Percentiles rank a stretch among this genome's conserved stretches.
These are phyloP conservation scores for Scelioninae gen. 1 DNA, from an alignment of 2,888 invertebrate species.

Conservation along the genomic window DNA sequence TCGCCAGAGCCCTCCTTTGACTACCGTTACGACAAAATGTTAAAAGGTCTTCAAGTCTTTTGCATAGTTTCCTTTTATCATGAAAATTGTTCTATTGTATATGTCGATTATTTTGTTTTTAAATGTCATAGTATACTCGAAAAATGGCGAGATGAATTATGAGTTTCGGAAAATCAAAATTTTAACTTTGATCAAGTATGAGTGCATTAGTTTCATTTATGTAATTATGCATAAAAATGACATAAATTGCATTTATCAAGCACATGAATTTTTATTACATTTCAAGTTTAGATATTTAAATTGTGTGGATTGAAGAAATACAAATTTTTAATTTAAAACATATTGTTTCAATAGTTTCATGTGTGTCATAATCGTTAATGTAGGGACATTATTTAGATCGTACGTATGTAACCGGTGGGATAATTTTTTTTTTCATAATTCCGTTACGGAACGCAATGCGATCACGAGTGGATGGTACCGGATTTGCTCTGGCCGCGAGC, in stretches of 20 bases:
- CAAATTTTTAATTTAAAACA: no score
- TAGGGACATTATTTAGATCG: no score
- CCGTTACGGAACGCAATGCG: slow-evolving; percentile 58
- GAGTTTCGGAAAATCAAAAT: neutral
- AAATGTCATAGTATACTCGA: slow-evolving; percentile 1
- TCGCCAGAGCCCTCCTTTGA: slow-evolving; percentile 61
- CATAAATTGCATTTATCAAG: no score
- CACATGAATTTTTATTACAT: no score
- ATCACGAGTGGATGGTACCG: slow-evolving; percentile 68
- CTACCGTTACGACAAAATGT: slow-evolving; percentile 43
- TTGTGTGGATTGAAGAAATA: no score
- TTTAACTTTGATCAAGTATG: neutral
- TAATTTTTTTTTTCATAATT: slow-evolving; percentile 40
- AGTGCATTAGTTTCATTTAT: no score
- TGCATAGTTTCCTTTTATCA: slow-evolving; percentile 62
- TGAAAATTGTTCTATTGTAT: slow-evolving; percentile 49
- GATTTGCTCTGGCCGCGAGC: slow-evolving; percentile 70
- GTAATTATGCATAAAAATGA: no score
- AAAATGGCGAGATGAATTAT: neutral
- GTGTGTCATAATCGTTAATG: no score
- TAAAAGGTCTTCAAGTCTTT: slow-evolving; percentile 61
- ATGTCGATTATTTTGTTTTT: slow-evolving; percentile 43
- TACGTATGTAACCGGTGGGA: no score
- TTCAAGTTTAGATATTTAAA: no score
- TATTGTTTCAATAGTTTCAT: no score